phyloP scores from a whole-genome alignment of 2,888 invertebrate species.

The Torymus auratus region DNA sequence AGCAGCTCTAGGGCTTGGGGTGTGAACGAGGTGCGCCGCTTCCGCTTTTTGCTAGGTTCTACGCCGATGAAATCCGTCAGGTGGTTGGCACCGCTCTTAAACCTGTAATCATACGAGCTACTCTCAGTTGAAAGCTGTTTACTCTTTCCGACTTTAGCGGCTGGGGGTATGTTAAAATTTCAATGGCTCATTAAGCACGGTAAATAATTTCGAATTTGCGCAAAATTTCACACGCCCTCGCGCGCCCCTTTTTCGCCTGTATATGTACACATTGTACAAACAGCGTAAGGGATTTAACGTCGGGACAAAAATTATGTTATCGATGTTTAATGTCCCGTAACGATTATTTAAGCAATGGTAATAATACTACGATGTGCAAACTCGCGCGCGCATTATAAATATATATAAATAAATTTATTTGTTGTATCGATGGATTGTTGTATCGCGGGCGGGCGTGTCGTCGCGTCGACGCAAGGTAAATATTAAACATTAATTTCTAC shows the following conservation, averaged over 20 bases:
- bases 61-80: constrained; percentile 97
- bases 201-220: too few relatives aligned
- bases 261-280: too few relatives aligned
- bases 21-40: constrained; percentile 97
- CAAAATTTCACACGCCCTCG: too few relatives aligned
- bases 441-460: not conserved
- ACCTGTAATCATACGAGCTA: constrained; percentile 82
- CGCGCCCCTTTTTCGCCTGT: too few relatives aligned
- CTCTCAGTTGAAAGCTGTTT: constrained; percentile 73
- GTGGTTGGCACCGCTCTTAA: constrained; percentile 94
- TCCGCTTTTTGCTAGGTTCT: constrained; percentile 97
- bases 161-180: constrained; percentile 14
- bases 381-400: too few relatives aligned
- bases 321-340: too few relatives aligned
- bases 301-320: too few relatives aligned
- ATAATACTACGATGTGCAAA: too few relatives aligned
- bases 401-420: too few relatives aligned
- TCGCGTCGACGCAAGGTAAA: not conserved
- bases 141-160: constrained; percentile 28
- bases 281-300: too few relatives aligned
- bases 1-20: constrained; percentile 96
- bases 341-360: too few relatives aligned
- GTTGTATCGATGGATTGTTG: too few relatives aligned
- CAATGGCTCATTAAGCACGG: not conserved
- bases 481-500: not conserved